Conservation (phyloP, 2,113 vertebrate genomes). For the Sinocyclocheilus anshuiensis region DNA sequence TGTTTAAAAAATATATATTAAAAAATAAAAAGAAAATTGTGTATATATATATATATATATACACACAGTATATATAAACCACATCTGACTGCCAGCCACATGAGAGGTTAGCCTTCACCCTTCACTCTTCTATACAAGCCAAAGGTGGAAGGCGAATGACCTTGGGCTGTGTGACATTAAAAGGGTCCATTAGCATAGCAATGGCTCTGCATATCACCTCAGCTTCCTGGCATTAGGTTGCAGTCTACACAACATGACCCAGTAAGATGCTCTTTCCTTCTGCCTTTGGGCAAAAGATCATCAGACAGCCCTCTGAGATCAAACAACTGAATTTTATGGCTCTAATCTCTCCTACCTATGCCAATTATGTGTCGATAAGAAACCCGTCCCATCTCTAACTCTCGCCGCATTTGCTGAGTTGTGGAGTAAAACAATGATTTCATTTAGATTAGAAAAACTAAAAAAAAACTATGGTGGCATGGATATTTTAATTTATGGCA, state of each 20-base stretch:
- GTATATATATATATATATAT: too few species aligned
- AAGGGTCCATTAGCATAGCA: conserved; percentile 23
- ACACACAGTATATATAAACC: too few species aligned
- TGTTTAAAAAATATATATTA: too few species aligned
- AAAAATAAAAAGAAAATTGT: too few species aligned
- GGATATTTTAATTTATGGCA: not conserved
- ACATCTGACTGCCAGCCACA: not conserved
- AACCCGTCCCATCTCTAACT: not conserved
- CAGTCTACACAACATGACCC: conserved; percentile 7
- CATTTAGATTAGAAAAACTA: not conserved
- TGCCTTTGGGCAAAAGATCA: conserved; percentile 23
- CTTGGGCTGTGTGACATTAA: conserved; percentile 27
- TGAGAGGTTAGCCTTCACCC: too few species aligned
- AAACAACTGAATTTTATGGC: conserved; percentile 47
- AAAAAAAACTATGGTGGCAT: too few species aligned
- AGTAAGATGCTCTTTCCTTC: too few species aligned
- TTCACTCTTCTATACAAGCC: not conserved
- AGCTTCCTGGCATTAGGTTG: not conserved
- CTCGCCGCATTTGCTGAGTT: not conserved
- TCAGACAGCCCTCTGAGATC: conserved; percentile 19
- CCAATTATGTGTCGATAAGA: conserved; percentile 33
- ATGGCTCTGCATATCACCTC: not conserved
- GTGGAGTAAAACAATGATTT: not conserved
- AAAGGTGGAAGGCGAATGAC: conserved; percentile 20
- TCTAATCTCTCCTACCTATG: conserved; percentile 39